These are phyloP conservation scores for Gadopsis bispinosus DNA, from an alignment of 2,797 vertebrate species.

Conservation along the genomic window DNA sequence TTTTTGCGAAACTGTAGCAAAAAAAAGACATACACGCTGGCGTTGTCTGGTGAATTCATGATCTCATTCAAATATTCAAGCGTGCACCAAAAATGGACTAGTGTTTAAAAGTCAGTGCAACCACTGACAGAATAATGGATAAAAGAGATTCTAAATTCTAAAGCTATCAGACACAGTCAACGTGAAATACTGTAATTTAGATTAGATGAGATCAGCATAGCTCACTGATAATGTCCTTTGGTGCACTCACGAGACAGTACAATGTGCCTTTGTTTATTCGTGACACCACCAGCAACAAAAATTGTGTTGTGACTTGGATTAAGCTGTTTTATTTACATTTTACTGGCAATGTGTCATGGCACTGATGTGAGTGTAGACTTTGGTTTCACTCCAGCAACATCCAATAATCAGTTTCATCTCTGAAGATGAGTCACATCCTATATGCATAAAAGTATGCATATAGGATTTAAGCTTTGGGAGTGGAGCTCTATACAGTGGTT, in stretches of 20 bases:
- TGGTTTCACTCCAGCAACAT: conserved; percentile 43
- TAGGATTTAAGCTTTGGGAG: conserved; percentile 38
- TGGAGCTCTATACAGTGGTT: conserved; percentile 38
- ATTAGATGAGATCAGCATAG: conserved; percentile 21
- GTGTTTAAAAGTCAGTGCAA: conserved; percentile 7
- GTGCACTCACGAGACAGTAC: conserved; percentile 3
- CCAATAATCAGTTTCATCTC: conserved; percentile 66
- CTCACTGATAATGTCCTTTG: conserved; percentile 6
- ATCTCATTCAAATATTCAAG: background rate
- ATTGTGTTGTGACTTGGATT: conserved; percentile 13
- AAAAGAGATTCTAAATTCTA: background rate
- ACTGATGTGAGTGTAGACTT: conserved; percentile 27
- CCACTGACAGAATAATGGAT: background rate
- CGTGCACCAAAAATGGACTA: background rate
- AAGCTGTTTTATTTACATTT: conserved; percentile 50
- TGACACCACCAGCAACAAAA: background rate
- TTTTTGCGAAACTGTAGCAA: background rate
- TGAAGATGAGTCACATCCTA: conserved; percentile 54
- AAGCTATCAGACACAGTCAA: conserved; percentile 1
- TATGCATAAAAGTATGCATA: conserved; percentile 43
- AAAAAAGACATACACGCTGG: background rate
- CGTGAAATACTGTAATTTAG: background rate
- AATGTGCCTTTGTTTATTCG: conserved; percentile 18
- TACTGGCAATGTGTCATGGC: conserved; percentile 6
- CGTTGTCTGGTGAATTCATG: background rate